Evolutionary conservation across 2,797 vertebrate species (phyloP), one percentile per base, ranked within the genome.

Genomic region (Avahi laniger): DNA sequence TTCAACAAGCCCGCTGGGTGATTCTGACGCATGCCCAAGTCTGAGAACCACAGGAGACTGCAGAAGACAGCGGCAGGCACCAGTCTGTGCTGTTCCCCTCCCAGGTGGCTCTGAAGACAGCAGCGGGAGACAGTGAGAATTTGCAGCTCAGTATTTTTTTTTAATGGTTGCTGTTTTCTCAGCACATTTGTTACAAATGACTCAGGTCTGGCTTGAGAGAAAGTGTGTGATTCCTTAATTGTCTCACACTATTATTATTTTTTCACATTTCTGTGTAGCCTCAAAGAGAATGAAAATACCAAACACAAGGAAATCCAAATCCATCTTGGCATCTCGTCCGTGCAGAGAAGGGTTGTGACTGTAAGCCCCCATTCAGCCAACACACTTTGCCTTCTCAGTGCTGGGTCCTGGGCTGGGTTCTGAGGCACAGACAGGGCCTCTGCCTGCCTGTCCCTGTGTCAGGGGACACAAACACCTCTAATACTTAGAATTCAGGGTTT

Each of bases 181-280:
- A 83, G 92, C 63, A 54, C 95, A 59, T 83, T 93, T 95, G 69
- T 88, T 91, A 95, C 85, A 94, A 93, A 93, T 67, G 86, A 96
- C 75, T 96, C 86, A 70, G 90, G 65, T 95, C 81, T 94, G 93
- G 33, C 33, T 72, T 48, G 69, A 96, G 50, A 85, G 87, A 95
- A 70, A 69, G 84, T 73, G 59, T 95, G 82, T 82, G 81, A 88
- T 91, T 93, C n/a, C 72, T 92, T 95, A 93, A 95, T 50, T 91
- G 65, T 82, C 22, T 43, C 38, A 96, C 38, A 30, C n/a, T 63
- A 41, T 70, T 94, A 57, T 46, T 84, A 20, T 81, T 76, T 89
- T 75, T 85, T 38, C 94, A 91, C 82, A 50, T 91, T 89, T 95
- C 67, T 76, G 43, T 70, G 91, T 52, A 83, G 35, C 50, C 80